Evolutionary conservation across 2,888 invertebrate species (phyloP), one percentile per base, ranked within the genome.

Genomic region (Mylabris sibirica): DNA sequence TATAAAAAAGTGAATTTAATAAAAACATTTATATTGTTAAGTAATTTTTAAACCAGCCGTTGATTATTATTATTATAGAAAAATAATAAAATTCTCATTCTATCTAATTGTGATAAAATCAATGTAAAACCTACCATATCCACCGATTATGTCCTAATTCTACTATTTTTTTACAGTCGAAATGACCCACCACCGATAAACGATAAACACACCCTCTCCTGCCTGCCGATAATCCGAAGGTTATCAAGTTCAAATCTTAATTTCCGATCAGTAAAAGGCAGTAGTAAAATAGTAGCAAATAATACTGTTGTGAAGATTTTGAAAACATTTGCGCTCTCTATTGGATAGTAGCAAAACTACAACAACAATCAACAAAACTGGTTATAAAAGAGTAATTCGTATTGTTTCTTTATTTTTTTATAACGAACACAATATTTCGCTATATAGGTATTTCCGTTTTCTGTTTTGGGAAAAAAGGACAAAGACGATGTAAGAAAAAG

Each of bases 301-400:
- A 9, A 20, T 20, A 11, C 20, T 20, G 11, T 3, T 20, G 20
- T n/a, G 65, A 70, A 67, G 71, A 67, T 64, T 70, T 12, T 6
- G 41, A 63, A 71, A 71, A 26, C 70, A 69, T 68, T 64, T 67
- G 74, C 77, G 78, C 78, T 67, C 79, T 78, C 82, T 80, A 69
- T 59, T 75, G 70, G 72, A 34, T 67, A 73, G 77, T 78, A 80
- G 79, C 79, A 66, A 71, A 78, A 79, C 75, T 70, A 71, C 20
- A 49, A 9, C 9, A 20, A 20, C 20, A 9, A 20, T 11, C 49
- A 49, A 3, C 20, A 22, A 20, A 22, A 9, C 12, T 30, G 30
- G 49, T 49, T 17, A 44, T 30, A 30, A 30, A 30, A 11, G 11
- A 20, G 20, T 9, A 49, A 49, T 49, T 20, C 49, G 44, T 44